Evolutionary conservation across 2,797 vertebrate species (phyloP).

Genomic region (Ptychadena robeensis): DNA sequence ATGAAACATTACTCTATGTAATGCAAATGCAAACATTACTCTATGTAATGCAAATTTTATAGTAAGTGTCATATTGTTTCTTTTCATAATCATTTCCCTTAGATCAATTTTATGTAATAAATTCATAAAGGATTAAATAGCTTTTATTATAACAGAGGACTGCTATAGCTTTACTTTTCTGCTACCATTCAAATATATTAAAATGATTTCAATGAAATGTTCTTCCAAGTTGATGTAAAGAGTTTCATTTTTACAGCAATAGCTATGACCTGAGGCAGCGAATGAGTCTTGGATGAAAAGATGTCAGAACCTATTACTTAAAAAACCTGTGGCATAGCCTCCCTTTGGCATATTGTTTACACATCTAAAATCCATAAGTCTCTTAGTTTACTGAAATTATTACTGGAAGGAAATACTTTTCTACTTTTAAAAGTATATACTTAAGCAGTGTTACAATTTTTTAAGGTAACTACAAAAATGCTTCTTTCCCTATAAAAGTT

Average conservation of each 20-base stretch:
- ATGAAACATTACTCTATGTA: no score
- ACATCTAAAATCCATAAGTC: background rate
- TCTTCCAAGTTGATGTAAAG: background rate
- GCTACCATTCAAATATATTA: background rate
- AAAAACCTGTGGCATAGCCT: background rate
- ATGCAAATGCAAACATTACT: no score
- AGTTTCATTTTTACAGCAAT: conserved; percentile 6
- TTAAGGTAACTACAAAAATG: no score
- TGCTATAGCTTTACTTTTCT: background rate
- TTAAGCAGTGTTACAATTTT: no score
- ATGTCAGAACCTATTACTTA: conserved; percentile 10
- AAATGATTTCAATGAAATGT: background rate
- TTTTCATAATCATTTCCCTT: background rate
- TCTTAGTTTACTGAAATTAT: background rate
- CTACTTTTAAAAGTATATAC: background rate
- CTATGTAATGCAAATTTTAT: no score
- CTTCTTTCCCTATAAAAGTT: no score
- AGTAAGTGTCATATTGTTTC: background rate
- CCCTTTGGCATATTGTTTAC: conserved; percentile 8
- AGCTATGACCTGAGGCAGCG: background rate
- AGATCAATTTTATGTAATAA: background rate
- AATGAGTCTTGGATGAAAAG: conserved; percentile 13
- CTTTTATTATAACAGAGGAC: background rate
- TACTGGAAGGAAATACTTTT: background rate
- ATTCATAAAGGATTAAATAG: background rate